phyloP scores from a whole-genome alignment of 2,888 invertebrate species.

The Sphaerophoria rueppellii region DNA sequence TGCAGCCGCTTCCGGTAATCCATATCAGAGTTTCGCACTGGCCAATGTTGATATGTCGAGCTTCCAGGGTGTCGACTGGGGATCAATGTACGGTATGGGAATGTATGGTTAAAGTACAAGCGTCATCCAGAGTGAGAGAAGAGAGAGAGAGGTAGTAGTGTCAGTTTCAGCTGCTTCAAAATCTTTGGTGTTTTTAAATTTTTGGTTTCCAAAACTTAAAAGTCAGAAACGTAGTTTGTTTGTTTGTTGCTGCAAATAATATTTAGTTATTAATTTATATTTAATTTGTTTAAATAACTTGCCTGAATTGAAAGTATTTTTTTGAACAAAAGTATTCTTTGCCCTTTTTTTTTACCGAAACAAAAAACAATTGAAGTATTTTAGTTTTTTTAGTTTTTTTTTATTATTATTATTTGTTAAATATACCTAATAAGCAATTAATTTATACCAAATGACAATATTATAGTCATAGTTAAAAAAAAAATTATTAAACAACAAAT shows the following conservation, averaged over 20 bases:
- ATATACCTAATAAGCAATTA: constrained; percentile 9
- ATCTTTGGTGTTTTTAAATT: too few relatives aligned
- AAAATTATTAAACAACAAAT: too few relatives aligned
- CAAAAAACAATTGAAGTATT: constrained; percentile 5
- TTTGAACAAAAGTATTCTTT: background rate
- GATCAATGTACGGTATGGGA: constrained; percentile 95
- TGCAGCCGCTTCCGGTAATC: constrained; percentile 86
- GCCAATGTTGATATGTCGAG: constrained; percentile 96
- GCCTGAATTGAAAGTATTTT: constrained; percentile 21
- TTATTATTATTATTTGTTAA: constrained; percentile 6
- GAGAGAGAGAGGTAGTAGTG: too few relatives aligned
- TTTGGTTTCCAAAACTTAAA: background rate
- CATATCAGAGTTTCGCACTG: constrained; percentile 90
- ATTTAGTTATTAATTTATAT: constrained; percentile 4
- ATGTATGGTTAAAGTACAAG: constrained; percentile 93
- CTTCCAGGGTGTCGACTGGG: constrained; percentile 96
- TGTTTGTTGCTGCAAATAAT: constrained; percentile 19
- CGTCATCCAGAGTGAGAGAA: background rate
- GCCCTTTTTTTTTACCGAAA: constrained; percentile 4
- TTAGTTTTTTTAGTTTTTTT: constrained; percentile 16
- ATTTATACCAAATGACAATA: constrained; percentile 26
- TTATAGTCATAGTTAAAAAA: constrained; percentile 11
- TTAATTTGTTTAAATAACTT: constrained; percentile 21
- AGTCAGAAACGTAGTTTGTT: constrained; percentile 66
- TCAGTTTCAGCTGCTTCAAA: constrained; percentile 16